These are phyloP conservation scores for Drosophila barbarae DNA, from an alignment of 2,888 invertebrate species.

Conservation along the genomic window DNA sequence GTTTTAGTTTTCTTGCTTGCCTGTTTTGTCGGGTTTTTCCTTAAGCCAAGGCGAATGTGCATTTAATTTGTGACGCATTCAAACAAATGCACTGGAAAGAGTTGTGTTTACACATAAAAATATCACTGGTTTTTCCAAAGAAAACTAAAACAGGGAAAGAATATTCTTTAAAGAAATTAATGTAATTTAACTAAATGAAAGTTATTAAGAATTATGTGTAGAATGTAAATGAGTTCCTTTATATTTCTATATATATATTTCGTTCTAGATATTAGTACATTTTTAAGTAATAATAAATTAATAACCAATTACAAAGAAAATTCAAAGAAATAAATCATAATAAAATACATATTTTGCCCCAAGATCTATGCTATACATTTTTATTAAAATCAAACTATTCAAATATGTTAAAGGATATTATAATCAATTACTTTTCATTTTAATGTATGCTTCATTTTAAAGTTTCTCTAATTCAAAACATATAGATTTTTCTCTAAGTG, in stretches of 20 bases:
- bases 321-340: too few relatives aligned
- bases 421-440: neutral
- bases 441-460: too few relatives aligned
- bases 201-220: neutral
- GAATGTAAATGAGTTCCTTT: too few relatives aligned
- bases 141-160: neutral
- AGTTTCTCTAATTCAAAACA: neutral
- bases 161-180: neutral
- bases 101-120: neutral
- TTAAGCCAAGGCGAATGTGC: slow-evolving; percentile 59
- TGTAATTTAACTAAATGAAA: neutral
- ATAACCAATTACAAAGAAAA: too few relatives aligned
- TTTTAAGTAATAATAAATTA: neutral
- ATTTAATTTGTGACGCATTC: slow-evolving; percentile 62
- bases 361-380: too few relatives aligned
- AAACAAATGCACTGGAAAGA: slow-evolving; percentile 16
- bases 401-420: neutral
- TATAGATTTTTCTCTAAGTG: slow-evolving; percentile 32
- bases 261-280: rapidly evolving
- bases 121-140: neutral
- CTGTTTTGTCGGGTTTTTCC: slow-evolving; percentile 53
- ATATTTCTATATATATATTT: too few relatives aligned
- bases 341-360: neutral
- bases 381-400: neutral
- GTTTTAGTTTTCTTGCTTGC: slow-evolving; percentile 40